Base-by-base conservation (phyloP, 1,140 invertebrate species). In the Neodiprion pinetum region DNA sequence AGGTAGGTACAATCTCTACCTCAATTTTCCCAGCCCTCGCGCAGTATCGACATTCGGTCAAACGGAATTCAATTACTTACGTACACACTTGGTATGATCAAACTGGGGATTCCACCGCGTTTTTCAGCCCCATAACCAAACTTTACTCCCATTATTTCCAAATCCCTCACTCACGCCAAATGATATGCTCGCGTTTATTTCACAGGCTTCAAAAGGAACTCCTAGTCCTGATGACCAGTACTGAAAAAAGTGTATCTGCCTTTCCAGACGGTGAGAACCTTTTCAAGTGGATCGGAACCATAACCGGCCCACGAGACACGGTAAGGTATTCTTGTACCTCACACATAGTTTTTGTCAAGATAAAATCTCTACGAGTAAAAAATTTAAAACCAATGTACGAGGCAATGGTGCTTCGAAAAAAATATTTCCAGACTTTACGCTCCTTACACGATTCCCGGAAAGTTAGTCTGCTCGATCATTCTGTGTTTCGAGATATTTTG, bases 251-350 rank as follows among this genome's bases (percentile, higher is more conserved):
- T 17, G 95, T 99, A 61, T 98, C 97, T 65, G 98, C 97, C 49
- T 99, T 99, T 90, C 98, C 98, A 3, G 96, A 98, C 80, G 96
- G 97, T 74, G 97, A 99, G 84, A 98, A 98, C 89, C 90, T 99
- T 14, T 98, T 98, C 84, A 96, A 94, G 88, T 99, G 98, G 98
- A 93, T 98, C 80, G 97, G 96, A 28, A 99, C 97, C 11, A 97
- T 99, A 78, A 91, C 92, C 81, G 98, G 98, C 10, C 95, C 97
- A 8, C 89, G 89, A 77, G 96, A 95, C 79, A 98, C 97, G 28
- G 97, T 94, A 89, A 88, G 53, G 87, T 81, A 48, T 76, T 73
- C 65, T 72, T 76, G 76, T 75, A 76, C 28, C 74, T 69, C 74
- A 75, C 70, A 7, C 17, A 74, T 12, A 47, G 10, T 68, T 70